These are phyloP conservation scores for Pachyuromys duprasi DNA, from an alignment of 2,797 vertebrate genomes.

Conservation along the genomic window DNA sequence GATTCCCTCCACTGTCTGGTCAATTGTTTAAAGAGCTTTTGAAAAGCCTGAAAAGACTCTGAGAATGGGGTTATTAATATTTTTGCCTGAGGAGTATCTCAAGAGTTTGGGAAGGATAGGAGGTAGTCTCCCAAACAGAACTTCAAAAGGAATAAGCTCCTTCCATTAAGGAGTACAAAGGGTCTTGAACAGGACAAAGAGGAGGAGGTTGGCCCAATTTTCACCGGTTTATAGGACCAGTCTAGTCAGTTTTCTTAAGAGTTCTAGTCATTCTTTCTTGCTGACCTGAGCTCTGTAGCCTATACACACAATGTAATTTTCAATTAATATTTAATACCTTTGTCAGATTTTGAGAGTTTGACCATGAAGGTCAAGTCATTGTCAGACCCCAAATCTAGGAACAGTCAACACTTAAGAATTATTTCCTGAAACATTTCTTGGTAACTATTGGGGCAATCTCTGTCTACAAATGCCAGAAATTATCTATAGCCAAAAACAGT, in stretches of 20 bases:
- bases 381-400: background rate
- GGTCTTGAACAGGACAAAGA: background rate
- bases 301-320: background rate
- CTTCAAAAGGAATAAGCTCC: background rate
- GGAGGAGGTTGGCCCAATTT: background rate
- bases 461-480: background rate
- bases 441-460: background rate
- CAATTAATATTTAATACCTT: background rate
- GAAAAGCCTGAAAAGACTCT: background rate
- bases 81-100: background rate
- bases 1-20: background rate
- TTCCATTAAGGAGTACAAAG: background rate
- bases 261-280: background rate
- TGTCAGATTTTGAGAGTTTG: background rate
- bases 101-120: background rate
- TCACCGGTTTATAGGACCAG: background rate
- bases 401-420: background rate
- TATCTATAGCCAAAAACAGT: background rate
- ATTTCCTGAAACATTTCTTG: background rate
- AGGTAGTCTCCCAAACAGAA: background rate
- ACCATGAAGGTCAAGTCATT: background rate
- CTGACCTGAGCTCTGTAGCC: background rate
- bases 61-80: background rate
- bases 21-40: background rate
- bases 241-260: background rate